phyloP scores from a whole-genome alignment of 2,797 vertebrate genomes.

The Hyperoplus immaculatus region DNA sequence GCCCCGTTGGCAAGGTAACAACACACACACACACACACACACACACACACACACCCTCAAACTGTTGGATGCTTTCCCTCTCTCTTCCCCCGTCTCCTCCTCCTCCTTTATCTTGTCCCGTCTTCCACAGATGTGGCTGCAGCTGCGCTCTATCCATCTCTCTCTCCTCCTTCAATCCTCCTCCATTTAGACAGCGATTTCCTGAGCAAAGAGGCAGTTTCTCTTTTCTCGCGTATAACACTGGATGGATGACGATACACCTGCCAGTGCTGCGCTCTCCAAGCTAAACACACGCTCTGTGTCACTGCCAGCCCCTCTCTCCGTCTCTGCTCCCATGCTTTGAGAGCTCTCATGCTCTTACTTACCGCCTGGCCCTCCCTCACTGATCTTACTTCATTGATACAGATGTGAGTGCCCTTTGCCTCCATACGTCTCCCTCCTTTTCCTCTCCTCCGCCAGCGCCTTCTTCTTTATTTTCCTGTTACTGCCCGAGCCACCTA shows the following conservation, averaged over 20 bases:
- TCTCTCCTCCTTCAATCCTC: conserved; percentile 46
- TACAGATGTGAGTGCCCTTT: conserved; percentile 69
- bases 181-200: conserved; percentile 48
- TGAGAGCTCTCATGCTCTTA: conserved; percentile 56
- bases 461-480: conserved; percentile 42
- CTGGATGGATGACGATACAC: conserved; percentile 49
- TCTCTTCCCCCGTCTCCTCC: conserved; percentile 37
- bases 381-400: conserved; percentile 68
- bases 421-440: conserved; percentile 59
- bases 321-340: conserved; percentile 27
- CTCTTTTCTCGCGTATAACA: conserved; percentile 39
- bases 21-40: conserved; percentile 32
- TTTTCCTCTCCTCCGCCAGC: conserved; percentile 20
- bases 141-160: conserved; percentile 70
- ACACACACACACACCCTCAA: conserved; percentile 12
- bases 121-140: conserved; percentile 68
- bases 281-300: not conserved
- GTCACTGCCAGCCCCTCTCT: conserved; percentile 8
- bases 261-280: conserved; percentile 34
- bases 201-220: conserved; percentile 53
- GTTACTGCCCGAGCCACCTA: conserved; percentile 28
- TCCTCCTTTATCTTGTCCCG: conserved; percentile 57
- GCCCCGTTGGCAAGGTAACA: conserved; percentile 42
- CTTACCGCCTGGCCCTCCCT: conserved; percentile 50
- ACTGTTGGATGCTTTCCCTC: conserved; percentile 53